phyloP scores from a whole-genome alignment of 2,113 vertebrate genomes.

The Callipepla squamata region DNA sequence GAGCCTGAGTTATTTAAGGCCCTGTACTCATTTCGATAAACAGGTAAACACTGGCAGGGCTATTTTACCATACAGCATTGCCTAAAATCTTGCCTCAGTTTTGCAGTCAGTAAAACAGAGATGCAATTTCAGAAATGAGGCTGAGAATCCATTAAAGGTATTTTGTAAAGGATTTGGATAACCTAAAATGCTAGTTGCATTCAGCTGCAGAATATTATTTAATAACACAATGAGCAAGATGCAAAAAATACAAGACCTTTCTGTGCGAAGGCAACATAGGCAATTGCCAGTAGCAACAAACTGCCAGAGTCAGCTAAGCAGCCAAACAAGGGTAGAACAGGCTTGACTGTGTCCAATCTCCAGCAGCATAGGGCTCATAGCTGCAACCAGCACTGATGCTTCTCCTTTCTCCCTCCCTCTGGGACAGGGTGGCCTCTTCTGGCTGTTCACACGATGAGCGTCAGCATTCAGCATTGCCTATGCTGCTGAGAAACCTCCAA shows the following conservation, averaged over 20 bases:
- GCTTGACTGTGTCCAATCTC: neutral
- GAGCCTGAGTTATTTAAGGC: neutral
- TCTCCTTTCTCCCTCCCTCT: neutral
- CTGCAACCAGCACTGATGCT: neutral
- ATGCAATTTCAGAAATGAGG: neutral
- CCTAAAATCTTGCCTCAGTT: neutral
- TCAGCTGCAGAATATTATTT: conserved; percentile 13
- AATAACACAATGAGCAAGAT: neutral
- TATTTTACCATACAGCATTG: neutral
- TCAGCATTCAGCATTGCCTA: neutral
- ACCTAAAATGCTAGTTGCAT: neutral
- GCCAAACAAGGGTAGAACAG: neutral
- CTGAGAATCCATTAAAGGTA: neutral
- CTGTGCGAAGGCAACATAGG: neutral
- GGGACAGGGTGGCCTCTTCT: neutral
- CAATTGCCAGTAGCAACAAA: neutral
- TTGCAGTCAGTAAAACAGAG: neutral
- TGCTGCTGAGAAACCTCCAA: neutral
- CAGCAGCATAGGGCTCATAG: neutral
- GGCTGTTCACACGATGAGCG: neutral
- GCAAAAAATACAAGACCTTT: neutral
- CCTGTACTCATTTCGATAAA: neutral
- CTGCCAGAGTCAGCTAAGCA: neutral
- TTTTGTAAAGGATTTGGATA: neutral
- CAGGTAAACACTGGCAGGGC: neutral